These are phyloP conservation scores for Heliconius congener DNA, from an alignment of 1,140 invertebrate species.

Conservation along the genomic window DNA sequence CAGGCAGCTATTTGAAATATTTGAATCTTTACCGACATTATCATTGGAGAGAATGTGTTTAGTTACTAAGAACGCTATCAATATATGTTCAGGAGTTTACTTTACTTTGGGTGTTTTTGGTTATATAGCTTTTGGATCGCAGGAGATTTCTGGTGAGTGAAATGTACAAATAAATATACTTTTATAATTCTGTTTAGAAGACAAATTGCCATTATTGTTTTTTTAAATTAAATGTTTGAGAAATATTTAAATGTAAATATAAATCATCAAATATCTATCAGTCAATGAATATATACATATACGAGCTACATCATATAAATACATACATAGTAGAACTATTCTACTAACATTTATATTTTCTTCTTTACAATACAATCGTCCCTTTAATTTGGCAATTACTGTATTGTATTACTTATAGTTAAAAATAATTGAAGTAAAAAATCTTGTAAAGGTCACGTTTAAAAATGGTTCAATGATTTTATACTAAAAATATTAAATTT, in stretches of 20 bases:
- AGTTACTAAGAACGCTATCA: conserved; percentile 93
- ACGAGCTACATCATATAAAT: no score
- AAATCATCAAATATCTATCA: no score
- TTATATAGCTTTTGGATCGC: conserved; percentile 94
- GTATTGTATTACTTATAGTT: background rate
- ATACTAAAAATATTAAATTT: background rate
- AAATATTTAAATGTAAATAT: background rate
- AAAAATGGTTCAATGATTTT: background rate
- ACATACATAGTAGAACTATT: no score
- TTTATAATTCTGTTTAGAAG: background rate
- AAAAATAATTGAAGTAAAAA: background rate
- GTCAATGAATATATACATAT: no score
- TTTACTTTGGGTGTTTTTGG: conserved; percentile 96
- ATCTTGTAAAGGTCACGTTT: background rate
- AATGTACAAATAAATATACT: background rate
- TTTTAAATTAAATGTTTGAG: background rate
- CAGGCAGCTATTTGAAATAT: conserved; percentile 97
- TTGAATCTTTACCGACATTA: conserved; percentile 93
- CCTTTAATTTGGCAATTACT: background rate
- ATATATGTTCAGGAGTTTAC: conserved; percentile 94
- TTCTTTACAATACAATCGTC: background rate
- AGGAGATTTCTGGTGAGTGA: conserved; percentile 84
- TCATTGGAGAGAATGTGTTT: conserved; percentile 94
- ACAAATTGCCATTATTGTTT: background rate
- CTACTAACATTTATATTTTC: background rate